Conservation (phyloP, 2,113 vertebrate genomes). For the Bos indicus region DNA sequence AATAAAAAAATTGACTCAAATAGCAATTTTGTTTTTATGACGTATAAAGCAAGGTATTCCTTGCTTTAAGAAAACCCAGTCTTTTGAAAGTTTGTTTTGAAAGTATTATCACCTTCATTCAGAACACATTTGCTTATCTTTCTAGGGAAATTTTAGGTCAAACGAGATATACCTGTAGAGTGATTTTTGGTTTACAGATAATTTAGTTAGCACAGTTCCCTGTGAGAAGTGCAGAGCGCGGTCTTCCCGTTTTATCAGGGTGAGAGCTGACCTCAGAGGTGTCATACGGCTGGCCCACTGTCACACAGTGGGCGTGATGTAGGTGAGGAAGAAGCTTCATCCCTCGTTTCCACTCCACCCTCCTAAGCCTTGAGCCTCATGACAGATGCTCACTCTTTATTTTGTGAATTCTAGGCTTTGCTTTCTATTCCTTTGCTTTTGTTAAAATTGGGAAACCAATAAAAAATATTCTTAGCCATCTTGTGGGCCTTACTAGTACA, state of each 20-base stretch:
- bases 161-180: not conserved
- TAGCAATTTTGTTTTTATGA: not conserved
- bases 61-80: not conserved
- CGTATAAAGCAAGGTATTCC: not conserved
- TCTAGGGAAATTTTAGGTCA: not conserved
- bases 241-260: not conserved
- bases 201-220: not conserved
- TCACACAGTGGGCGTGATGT: not conserved
- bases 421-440: not conserved
- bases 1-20: not conserved
- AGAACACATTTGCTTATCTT: not conserved
- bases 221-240: not conserved
- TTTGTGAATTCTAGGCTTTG: not conserved
- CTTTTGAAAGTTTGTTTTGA: not conserved
- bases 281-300: not conserved
- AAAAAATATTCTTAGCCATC: not conserved
- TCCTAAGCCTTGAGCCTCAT: not conserved
- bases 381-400: not conserved
- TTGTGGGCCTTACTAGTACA: not conserved
- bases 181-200: not conserved
- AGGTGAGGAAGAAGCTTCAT: not conserved
- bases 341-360: not conserved
- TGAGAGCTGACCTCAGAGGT: not conserved
- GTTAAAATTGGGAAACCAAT: not conserved
- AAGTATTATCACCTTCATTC: not conserved